Evolutionary conservation across 35 echinoderm and acorn worm species (phyloP), one percentile per base, ranked within the genome.

Genomic region (Lytechinus variegatus): DNA sequence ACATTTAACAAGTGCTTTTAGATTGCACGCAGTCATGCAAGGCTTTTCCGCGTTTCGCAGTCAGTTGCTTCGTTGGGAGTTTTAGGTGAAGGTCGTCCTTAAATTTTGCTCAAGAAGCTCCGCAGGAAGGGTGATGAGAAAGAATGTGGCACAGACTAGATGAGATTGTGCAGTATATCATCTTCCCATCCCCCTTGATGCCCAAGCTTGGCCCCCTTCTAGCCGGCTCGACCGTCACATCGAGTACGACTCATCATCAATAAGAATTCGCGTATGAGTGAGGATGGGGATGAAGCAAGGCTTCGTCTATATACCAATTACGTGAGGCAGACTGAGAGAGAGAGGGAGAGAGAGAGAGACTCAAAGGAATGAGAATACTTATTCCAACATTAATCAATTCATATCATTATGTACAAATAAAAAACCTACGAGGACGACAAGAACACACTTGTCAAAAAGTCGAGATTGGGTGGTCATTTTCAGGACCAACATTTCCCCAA

Each of bases 191-290:
- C 56, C 9, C 66, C 66, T 24, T 79, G 5, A 79, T 79, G 14
- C 4, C 66, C n/a, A n/a, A 8, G n/a, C n/a, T 79, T 79, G 66
- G 66, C 66, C 66, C 61, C 66, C 66, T 24, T 24, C 66, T 19
- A 16, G 66, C 66, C 66, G n/a, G 66, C 12, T 79, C 66, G 16
- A 6, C 66, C 66, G 66, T 79, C 66, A 79, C 66, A 24, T 79
- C 66, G 66, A 79, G 66, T 79, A 24, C 12, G 66, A 79, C 14
- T 79, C 21, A 16, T 79, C 66, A 79, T 79, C 66, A 79, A 79
- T 79, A 79, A 79, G 66, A 79, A 79, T 79, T 79, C 66, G 14
- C 66, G 14, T 79, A 79, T 79, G 66, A 79, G 66, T 79, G 66
- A n/a, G 66, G 66, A 79, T 79, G 66, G n/a, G 66, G 66, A 24